Evolutionary conservation across 2,797 vertebrate genomes (phyloP).

Genomic region (Artibeus jamaicensis): DNA sequence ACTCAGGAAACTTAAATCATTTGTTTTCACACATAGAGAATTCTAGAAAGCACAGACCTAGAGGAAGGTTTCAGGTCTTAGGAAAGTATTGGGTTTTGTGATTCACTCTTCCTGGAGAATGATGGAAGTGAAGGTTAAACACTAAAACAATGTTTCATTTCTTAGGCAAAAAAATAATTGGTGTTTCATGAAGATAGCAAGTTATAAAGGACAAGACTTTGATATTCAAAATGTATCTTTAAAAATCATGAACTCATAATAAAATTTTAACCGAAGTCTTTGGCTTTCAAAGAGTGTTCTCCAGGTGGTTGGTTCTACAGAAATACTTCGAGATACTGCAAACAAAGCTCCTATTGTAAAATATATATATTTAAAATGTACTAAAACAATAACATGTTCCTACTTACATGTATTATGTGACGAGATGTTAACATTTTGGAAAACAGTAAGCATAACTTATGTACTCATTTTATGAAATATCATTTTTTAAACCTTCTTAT

Average conservation of each 20-base stretch:
- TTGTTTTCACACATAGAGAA: conserved; percentile 6
- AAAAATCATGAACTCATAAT: background rate
- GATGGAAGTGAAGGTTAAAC: background rate
- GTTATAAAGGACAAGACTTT: background rate
- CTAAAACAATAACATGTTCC: conserved; percentile 1
- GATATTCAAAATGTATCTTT: background rate
- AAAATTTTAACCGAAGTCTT: conserved; percentile 3
- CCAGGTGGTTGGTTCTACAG: background rate
- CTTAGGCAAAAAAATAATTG: background rate
- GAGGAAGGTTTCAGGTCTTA: conserved; percentile 10
- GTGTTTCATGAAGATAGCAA: background rate
- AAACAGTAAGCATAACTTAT: background rate
- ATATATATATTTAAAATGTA: background rate
- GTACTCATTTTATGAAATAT: background rate
- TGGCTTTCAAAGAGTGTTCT: conserved; percentile 16
- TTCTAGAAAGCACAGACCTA: background rate
- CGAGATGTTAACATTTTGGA: conserved; percentile 25
- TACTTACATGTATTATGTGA: background rate
- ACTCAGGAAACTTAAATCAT: conserved; percentile 51
- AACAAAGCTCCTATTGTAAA: conserved; percentile 45
- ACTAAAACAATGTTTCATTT: background rate
- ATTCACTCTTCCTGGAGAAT: background rate
- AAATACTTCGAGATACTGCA: background rate
- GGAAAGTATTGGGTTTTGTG: background rate
- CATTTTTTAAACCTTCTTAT: conserved; percentile 29